phyloP scores from a whole-genome alignment of 2,888 invertebrate species.

The Deilephila porcellus region DNA sequence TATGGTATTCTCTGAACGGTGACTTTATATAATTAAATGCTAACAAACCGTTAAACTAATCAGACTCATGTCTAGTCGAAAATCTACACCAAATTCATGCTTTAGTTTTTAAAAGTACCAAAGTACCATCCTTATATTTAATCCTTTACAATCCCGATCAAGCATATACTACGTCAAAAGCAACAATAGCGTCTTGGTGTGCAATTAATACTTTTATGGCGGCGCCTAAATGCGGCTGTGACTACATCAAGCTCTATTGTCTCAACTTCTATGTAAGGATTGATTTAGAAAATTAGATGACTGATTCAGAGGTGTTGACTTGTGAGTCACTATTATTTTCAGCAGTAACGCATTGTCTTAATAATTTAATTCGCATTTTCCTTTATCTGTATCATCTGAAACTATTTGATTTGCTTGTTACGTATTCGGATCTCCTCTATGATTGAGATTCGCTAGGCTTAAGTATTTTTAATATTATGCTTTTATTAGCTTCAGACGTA shows the following conservation, averaged over 20 bases:
- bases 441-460: too few species aligned
- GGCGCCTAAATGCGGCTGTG: conserved; percentile 70
- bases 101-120: too few species aligned
- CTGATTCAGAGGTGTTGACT: conserved; percentile 49
- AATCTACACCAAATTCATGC: too few species aligned
- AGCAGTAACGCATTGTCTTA: neutral
- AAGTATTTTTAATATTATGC: too few species aligned
- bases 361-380: neutral
- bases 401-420: too few species aligned
- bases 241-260: conserved; percentile 52
- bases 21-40: too few species aligned
- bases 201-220: conserved; percentile 77
- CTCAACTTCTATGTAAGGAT: conserved; percentile 49
- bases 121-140: neutral
- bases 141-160: neutral
- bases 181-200: conserved; percentile 56
- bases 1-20: too few species aligned
- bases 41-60: too few species aligned
- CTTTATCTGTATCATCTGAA: too few species aligned
- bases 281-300: conserved; percentile 51
- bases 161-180: conserved; percentile 47
- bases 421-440: too few species aligned
- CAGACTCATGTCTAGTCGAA: too few species aligned
- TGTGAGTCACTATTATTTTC: conserved; percentile 43
- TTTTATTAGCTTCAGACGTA: too few species aligned